Conservation (phyloP, 1,140 invertebrate genomes). For the Gonatopus flavifemur region DNA sequence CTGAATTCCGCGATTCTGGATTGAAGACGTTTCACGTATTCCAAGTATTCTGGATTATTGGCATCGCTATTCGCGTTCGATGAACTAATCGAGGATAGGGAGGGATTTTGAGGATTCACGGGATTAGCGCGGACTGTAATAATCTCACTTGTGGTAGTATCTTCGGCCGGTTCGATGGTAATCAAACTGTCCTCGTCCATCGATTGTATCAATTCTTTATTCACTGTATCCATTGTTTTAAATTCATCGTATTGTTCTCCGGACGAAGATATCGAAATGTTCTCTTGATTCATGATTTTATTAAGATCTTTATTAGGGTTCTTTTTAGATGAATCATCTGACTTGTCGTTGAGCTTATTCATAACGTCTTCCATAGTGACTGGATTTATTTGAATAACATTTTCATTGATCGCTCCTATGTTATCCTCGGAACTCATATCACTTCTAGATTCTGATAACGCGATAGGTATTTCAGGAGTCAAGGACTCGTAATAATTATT, state of each 20-base stretch:
- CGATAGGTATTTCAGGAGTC: conserved; percentile 44
- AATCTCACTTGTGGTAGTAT: conserved; percentile 63
- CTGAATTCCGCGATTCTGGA: conserved; percentile 72
- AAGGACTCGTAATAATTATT: too few relatives aligned
- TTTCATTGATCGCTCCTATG: conserved; percentile 27
- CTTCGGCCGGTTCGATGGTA: conserved; percentile 53
- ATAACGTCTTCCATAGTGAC: conserved; percentile 49
- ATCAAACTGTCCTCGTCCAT: conserved; percentile 66
- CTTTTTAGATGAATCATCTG: neutral
- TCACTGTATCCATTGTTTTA: conserved; percentile 26
- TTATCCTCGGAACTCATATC: conserved; percentile 48
- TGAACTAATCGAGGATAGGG: conserved; percentile 16
- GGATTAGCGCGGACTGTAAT: conserved; percentile 62
- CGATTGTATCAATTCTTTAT: conserved; percentile 43
- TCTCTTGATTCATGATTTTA: neutral
- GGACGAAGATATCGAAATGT: conserved; percentile 1
- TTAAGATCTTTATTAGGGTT: neutral
- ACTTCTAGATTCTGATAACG: conserved; percentile 44
- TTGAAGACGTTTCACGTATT: conserved; percentile 69
- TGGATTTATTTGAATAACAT: conserved; percentile 50
- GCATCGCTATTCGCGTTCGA: conserved; percentile 32
- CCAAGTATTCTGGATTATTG: conserved; percentile 61
- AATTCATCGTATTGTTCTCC: neutral
- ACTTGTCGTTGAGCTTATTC: conserved; percentile 29
- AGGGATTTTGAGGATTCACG: conserved; percentile 55